Percentiles rank a stretch among this genome's conserved stretches.
Evolutionary conservation across 2,888 invertebrate genomes (phyloP).

Genomic region (Stenodema calcarata): DNA sequence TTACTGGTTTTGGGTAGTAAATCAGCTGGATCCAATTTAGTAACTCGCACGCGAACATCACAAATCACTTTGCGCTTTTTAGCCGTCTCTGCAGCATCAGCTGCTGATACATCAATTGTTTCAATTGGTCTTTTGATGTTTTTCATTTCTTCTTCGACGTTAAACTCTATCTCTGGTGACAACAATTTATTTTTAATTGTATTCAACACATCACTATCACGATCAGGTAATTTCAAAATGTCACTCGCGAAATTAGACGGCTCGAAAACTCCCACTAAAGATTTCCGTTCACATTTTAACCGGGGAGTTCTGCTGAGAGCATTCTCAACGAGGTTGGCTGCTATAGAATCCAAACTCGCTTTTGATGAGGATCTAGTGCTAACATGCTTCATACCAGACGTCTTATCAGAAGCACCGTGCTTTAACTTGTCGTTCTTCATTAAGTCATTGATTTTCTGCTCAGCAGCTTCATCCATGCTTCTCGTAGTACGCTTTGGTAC

Average conservation of each 20-base stretch:
- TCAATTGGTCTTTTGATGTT: slow-evolving; percentile 44
- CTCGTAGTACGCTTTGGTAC: slow-evolving; percentile 19
- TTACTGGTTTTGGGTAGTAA: slow-evolving; percentile 37
- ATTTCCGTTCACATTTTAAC: slow-evolving; percentile 6
- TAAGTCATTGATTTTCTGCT: slow-evolving; percentile 27
- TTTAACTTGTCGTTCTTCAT: slow-evolving; percentile 28
- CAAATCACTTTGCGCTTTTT: slow-evolving; percentile 55
- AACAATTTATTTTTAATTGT: slow-evolving; percentile 55
- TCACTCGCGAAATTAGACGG: slow-evolving; percentile 63
- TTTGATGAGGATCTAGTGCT: slow-evolving; percentile 40
- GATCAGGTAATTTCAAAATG: slow-evolving; percentile 48
- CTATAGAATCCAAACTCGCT: slow-evolving; percentile 14
- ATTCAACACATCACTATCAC: slow-evolving; percentile 52
- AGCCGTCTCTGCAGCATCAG: slow-evolving; percentile 41
- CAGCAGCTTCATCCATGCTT: slow-evolving; percentile 35
- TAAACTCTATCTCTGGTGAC: slow-evolving; percentile 48
- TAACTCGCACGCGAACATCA: slow-evolving; percentile 60
- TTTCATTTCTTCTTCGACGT: slow-evolving; percentile 50
- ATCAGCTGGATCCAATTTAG: slow-evolving; percentile 58
- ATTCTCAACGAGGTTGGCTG: neutral
- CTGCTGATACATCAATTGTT: neutral
- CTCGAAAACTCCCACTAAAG: slow-evolving; percentile 69
- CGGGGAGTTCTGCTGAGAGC: neutral
- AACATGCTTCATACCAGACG: neutral
- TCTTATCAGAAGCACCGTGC: neutral